Evolutionary conservation across 92 coral and sea anemone species (phyloP).

Genomic region (Epizoanthus rinbou): DNA sequence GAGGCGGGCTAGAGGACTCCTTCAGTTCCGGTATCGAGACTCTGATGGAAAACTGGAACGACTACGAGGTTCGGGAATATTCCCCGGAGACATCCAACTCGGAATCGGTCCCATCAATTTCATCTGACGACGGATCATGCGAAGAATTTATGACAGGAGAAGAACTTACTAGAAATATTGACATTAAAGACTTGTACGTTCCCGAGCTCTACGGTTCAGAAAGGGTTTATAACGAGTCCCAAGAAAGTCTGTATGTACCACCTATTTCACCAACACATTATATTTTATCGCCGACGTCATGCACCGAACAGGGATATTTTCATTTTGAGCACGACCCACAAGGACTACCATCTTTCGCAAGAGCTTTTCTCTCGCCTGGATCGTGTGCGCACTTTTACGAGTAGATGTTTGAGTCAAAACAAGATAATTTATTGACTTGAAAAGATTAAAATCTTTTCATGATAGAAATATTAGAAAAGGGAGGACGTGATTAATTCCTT

Average conservation of each 20-base stretch:
- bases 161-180: constrained; percentile 93
- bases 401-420: constrained; percentile 17
- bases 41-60: constrained; percentile 76
- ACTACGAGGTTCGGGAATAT: constrained; percentile 59
- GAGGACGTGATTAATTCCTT: not conserved
- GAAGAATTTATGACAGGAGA: constrained; percentile 98
- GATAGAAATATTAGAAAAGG: constrained; percentile 1
- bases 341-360: constrained; percentile 84
- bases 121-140: constrained; percentile 67
- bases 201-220: constrained; percentile 90
- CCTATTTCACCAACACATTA: constrained; percentile 89
- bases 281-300: constrained; percentile 70
- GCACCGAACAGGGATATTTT: constrained; percentile 67
- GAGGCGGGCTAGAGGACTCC: constrained; percentile 55
- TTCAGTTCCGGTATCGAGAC: constrained; percentile 58
- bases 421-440: constrained; percentile 4
- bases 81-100: constrained; percentile 47
- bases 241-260: constrained; percentile 68
- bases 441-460: not conserved
- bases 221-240: constrained; percentile 62
- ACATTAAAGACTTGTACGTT: constrained; percentile 94
- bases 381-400: constrained; percentile 50
- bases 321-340: constrained; percentile 83
- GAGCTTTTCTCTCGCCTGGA: constrained; percentile 86
- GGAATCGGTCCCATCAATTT: constrained; percentile 71